phyloP scores from a whole-genome alignment of 2,888 invertebrate genomes.

The Linnaemya tessellans region DNA sequence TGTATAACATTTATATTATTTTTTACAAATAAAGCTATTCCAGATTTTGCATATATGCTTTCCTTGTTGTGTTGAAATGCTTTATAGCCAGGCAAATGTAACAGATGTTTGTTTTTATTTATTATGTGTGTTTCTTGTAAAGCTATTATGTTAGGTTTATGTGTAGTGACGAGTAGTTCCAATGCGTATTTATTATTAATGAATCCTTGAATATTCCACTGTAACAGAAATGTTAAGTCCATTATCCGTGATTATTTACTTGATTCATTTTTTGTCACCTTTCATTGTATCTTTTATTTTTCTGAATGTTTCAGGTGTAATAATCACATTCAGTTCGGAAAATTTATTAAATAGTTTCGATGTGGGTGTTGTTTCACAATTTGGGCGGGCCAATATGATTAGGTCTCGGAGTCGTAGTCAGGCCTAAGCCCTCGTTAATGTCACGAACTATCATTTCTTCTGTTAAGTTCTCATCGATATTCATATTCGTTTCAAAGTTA shows the following conservation, averaged over 20 bases:
- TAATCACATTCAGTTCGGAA: slow-evolving; percentile 29
- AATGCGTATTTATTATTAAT: slow-evolving; percentile 14
- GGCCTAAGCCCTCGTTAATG: slow-evolving; percentile 11
- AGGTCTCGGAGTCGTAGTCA: slow-evolving; percentile 7
- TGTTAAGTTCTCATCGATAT: slow-evolving; percentile 30
- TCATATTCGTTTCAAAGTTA: background rate
- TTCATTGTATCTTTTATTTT: background rate
- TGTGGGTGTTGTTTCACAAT: slow-evolving; percentile 23
- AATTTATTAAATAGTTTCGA: slow-evolving; percentile 31
- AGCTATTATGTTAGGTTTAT: too few species aligned
- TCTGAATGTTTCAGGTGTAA: slow-evolving; percentile 21
- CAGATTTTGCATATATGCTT: slow-evolving; percentile 15
- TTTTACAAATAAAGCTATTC: slow-evolving; percentile 12
- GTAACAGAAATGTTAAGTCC: slow-evolving; percentile 18
- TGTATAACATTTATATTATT: slow-evolving; percentile 13
- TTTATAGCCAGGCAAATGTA: slow-evolving; percentile 12
- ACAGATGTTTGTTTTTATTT: background rate
- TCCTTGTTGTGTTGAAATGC: slow-evolving; percentile 12
- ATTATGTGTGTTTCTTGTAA: too few species aligned
- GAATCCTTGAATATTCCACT: slow-evolving; percentile 43
- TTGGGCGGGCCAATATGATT: background rate
- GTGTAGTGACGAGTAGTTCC: background rate
- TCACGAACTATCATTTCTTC: slow-evolving; percentile 8
- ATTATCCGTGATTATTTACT: background rate
- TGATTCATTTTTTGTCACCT: slow-evolving; percentile 1